These are phyloP conservation scores for Eupeodes luniger DNA, from an alignment of 2,888 invertebrate species.

Conservation along the genomic window DNA sequence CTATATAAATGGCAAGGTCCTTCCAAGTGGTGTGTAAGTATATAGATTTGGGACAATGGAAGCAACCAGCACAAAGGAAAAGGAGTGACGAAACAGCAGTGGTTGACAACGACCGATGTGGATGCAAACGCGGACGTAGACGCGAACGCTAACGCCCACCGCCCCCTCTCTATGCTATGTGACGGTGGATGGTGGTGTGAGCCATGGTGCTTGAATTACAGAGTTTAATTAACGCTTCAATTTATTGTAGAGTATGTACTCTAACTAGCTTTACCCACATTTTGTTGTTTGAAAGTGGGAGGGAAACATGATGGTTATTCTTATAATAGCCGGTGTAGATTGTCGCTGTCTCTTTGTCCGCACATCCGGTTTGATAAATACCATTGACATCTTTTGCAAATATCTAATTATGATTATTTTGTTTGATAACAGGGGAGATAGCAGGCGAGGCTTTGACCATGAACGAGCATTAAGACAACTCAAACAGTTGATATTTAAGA, in stretches of 20 bases:
- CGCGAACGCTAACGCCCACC: neutral
- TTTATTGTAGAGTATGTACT: constrained; percentile 20
- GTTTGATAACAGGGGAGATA: constrained; percentile 35
- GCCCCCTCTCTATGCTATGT: too few species aligned
- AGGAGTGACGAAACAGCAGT: neutral
- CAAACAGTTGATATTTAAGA: too few species aligned
- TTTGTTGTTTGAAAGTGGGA: constrained; percentile 32
- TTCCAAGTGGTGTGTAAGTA: neutral
- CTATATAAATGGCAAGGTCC: neutral
- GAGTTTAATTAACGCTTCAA: constrained; percentile 67
- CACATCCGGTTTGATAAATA: constrained; percentile 52
- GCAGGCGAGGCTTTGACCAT: neutral
- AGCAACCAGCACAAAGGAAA: neutral
- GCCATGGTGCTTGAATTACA: constrained; percentile 37
- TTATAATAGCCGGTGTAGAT: constrained; percentile 35
- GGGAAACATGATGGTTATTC: constrained; percentile 20
- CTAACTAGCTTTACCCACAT: neutral
- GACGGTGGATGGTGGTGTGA: neutral
- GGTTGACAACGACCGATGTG: neutral
- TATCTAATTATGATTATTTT: constrained; percentile 61
- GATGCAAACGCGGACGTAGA: neutral
- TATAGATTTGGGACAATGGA: constrained; percentile 25
- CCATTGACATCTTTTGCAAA: constrained; percentile 42
- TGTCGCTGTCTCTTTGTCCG: constrained; percentile 1
- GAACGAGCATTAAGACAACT: too few species aligned